Evolutionary conservation across 1,140 invertebrate species (phyloP).

Genomic region (Cryptotermes secundus): DNA sequence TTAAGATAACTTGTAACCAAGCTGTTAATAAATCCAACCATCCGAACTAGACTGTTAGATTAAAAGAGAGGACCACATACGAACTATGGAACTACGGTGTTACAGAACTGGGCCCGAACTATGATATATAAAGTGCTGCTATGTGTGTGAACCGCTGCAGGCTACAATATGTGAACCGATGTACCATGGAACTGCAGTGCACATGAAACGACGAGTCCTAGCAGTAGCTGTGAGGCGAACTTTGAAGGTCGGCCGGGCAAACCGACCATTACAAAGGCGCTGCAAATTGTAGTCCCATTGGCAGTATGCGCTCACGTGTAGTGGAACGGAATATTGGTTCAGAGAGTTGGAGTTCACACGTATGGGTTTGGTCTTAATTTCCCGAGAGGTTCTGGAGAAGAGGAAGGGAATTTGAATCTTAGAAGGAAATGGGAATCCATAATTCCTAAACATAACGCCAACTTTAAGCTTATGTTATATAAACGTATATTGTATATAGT

Average conservation of each 20-base stretch:
- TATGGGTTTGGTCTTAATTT: slow-evolving; percentile 6
- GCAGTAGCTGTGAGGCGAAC: not conserved
- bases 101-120: no score
- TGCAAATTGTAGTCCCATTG: not conserved
- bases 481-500: not conserved
- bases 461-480: not conserved
- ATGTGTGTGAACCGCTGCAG: no score
- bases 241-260: not conserved
- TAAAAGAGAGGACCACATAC: no score
- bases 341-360: not conserved
- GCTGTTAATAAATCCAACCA: no score
- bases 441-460: slow-evolving; percentile 6
- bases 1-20: no score
- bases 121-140: no score
- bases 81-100: no score
- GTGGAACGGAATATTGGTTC: not conserved
- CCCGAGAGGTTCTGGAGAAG: not conserved
- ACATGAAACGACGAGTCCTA: no score
- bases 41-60: no score
- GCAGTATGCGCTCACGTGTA: not conserved
- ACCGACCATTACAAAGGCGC: not conserved
- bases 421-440: slow-evolving; percentile 1
- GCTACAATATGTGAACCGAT: no score
- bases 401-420: not conserved
- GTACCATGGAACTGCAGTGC: no score